Conservation (phyloP, 2,888 invertebrate genomes). For the Galerucella nymphaeae region DNA sequence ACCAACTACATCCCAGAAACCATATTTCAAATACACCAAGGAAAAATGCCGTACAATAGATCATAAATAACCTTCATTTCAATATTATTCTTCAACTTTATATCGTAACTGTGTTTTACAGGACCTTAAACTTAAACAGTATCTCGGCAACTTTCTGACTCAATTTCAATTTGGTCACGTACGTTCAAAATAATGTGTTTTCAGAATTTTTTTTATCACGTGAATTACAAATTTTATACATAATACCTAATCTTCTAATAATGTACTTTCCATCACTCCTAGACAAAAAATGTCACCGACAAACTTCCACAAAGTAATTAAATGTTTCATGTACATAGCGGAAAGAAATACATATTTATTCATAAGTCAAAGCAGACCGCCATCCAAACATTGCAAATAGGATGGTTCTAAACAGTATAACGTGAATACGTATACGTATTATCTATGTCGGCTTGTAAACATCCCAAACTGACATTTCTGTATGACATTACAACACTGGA, state of each 20-base stretch:
- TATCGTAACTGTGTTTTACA: conserved; percentile 4
- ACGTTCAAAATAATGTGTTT: background rate
- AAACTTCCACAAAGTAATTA: background rate
- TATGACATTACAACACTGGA: background rate
- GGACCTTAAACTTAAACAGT: background rate
- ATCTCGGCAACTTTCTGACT: background rate
- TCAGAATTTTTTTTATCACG: background rate
- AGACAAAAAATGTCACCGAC: background rate
- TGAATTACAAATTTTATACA: background rate
- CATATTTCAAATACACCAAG: conserved; percentile 28
- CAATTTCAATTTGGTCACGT: conserved; percentile 4
- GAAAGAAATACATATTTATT: background rate
- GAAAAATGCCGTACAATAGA: conserved; percentile 16
- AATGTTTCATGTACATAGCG: background rate
- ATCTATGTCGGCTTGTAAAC: conserved; percentile 2
- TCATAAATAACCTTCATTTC: conserved; percentile 31
- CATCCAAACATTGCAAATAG: background rate
- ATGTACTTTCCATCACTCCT: background rate
- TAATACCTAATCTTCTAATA: background rate
- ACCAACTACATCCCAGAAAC: conserved; percentile 16
- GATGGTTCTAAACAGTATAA: background rate
- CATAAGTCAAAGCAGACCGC: conserved; percentile 1
- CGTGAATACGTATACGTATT: background rate
- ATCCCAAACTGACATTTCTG: background rate
- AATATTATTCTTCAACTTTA: conserved; percentile 23